These are phyloP conservation scores for Phyto melanocephala DNA, from an alignment of 2,888 invertebrate species.

Conservation along the genomic window DNA sequence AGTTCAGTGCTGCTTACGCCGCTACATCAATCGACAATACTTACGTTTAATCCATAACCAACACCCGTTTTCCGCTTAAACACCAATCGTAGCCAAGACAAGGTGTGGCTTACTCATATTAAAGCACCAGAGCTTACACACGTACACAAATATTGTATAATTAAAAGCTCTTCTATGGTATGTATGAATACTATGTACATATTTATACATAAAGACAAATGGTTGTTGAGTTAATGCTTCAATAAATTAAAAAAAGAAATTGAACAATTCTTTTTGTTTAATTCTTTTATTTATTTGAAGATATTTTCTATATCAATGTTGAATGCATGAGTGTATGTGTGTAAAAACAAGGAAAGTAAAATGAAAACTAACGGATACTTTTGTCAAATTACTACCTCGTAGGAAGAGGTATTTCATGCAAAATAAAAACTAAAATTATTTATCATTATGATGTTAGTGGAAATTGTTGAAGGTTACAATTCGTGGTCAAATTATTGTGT, in stretches of 20 bases:
- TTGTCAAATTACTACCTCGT: conserved; percentile 68
- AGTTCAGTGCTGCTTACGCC: conserved; percentile 66
- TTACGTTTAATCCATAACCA: conserved; percentile 74
- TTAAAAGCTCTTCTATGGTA: conserved; percentile 54
- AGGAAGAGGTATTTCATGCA: conserved; percentile 61
- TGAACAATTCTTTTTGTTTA: conserved; percentile 4
- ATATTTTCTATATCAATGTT: conserved; percentile 2
- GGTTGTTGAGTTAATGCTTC: conserved; percentile 66
- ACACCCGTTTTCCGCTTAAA: conserved; percentile 75
- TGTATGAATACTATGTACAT: background rate
- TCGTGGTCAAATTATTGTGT: conserved; percentile 57
- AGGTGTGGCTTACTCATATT: conserved; percentile 72
- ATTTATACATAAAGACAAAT: conserved; percentile 20
- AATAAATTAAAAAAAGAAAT: conserved; percentile 58
- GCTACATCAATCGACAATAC: conserved; percentile 60
- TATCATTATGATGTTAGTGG: conserved; percentile 52
- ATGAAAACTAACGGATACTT: conserved; percentile 68
- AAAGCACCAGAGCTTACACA: conserved; percentile 25
- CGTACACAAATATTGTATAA: conserved; percentile 10
- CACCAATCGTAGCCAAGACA: conserved; percentile 77
- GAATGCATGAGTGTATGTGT: background rate
- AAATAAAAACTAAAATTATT: conserved; percentile 52
- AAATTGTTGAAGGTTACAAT: conserved; percentile 56
- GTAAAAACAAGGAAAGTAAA: conserved; percentile 62
- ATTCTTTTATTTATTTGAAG: conserved; percentile 13